These are phyloP conservation scores for Coleophora flavipennella DNA, from an alignment of 2,888 invertebrate genomes.

Conservation along the genomic window DNA sequence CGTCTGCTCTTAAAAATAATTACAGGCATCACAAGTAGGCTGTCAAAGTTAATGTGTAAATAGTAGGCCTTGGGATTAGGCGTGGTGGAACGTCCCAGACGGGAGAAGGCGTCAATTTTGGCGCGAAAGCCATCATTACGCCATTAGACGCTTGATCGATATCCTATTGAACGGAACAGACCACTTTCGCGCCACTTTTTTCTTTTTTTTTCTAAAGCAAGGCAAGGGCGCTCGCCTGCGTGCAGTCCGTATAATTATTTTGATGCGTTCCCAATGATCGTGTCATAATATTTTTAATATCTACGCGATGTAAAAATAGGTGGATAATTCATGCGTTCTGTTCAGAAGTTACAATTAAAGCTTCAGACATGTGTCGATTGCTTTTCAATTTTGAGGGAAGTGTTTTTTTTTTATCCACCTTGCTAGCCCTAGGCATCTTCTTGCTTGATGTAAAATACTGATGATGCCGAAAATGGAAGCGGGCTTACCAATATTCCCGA, in stretches of 20 bases:
- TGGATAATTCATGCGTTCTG: background rate
- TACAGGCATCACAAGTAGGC: constrained; percentile 60
- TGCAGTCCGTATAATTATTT: constrained; percentile 45
- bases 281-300: constrained; percentile 51
- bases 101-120: constrained; percentile 62
- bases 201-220: constrained; percentile 26
- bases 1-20: constrained; percentile 55
- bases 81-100: constrained; percentile 40
- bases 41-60: constrained; percentile 70
- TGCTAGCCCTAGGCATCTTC: no score
- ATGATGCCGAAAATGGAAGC: no score
- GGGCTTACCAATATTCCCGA: no score
- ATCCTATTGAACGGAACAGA: constrained; percentile 49
- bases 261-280: constrained; percentile 38
- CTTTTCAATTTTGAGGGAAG: constrained; percentile 1
- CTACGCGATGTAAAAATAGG: background rate
- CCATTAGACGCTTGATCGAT: constrained; percentile 66
- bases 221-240: constrained; percentile 20
- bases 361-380: constrained; percentile 6
- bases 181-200: constrained; percentile 29
- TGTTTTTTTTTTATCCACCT: no score
- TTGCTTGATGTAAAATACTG: no score
- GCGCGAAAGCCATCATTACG: constrained; percentile 57
- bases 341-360: constrained; percentile 1
- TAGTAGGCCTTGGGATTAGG: constrained; percentile 48